Percentiles rank a stretch among this genome's conserved stretches.
Conservation (phyloP, 2,113 vertebrate genomes). For the Microtus montanus region DNA sequence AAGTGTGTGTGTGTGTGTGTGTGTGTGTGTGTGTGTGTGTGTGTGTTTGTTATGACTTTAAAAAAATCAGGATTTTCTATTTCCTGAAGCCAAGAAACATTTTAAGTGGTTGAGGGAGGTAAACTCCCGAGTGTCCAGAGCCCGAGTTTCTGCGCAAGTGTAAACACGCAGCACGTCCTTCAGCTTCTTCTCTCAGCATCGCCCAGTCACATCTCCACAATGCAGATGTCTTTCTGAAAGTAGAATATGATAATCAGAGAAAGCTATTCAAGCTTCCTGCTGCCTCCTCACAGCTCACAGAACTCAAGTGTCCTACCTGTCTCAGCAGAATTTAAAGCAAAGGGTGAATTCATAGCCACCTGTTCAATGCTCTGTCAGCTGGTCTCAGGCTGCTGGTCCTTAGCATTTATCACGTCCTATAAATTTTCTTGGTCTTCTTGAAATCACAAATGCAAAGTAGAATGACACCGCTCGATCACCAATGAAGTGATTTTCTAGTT, state of each 20-base stretch:
- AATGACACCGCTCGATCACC: neutral
- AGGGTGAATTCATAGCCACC: neutral
- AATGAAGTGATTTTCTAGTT: neutral
- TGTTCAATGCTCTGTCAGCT: neutral
- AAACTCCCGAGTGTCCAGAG: neutral
- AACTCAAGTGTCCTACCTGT: neutral
- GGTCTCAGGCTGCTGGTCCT: neutral
- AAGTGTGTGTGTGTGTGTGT: neutral
- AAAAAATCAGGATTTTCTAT: conserved; percentile 20
- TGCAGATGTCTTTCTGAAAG: conserved; percentile 17
- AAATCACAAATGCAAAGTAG: neutral
- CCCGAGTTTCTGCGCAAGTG: neutral
- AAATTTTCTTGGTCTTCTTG: neutral
- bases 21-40: neutral
- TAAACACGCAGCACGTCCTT: neutral
- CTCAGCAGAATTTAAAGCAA: conserved; percentile 3
- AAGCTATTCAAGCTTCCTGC: neutral
- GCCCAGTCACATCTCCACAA: neutral
- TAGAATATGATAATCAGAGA: neutral
- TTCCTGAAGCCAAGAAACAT: conserved; percentile 34
- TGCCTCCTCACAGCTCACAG: neutral
- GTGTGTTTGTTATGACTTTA: neutral
- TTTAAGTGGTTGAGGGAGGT: conserved; percentile 5
- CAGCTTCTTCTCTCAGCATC: neutral
- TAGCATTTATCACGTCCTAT: neutral